A percentile compares a stretch with the other conserved stretches of the same genome.
phyloP scores from a whole-genome alignment of 2,113 vertebrate species.

The Spilogale gracilis region DNA sequence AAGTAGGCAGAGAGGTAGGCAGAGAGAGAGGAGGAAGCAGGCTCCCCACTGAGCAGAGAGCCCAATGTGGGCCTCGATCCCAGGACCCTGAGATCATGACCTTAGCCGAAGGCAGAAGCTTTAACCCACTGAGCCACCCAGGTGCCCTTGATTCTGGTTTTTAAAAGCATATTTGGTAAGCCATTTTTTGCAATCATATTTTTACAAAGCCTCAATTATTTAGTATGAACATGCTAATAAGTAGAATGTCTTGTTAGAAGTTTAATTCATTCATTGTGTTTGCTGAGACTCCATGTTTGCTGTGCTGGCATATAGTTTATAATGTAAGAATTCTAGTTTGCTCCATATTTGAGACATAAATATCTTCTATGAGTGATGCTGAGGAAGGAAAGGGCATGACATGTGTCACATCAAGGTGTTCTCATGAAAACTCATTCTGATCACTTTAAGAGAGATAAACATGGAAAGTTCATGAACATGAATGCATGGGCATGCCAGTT shows the following conservation, averaged over 20 bases:
- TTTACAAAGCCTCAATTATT: background rate
- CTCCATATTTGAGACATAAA: background rate
- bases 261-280: background rate
- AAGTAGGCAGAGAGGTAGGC: too few species aligned
- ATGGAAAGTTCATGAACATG: background rate
- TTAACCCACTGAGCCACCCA: too few species aligned
- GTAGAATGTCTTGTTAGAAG: background rate
- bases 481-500: too few species aligned
- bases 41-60: too few species aligned
- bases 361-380: background rate
- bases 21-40: too few species aligned
- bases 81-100: too few species aligned
- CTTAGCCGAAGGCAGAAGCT: too few species aligned
- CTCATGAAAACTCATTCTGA: background rate
- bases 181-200: background rate
- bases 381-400: background rate
- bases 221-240: background rate
- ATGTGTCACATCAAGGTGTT: background rate
- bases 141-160: background rate
- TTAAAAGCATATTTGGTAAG: background rate
- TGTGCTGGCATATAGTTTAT: background rate
- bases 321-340: background rate
- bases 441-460: background rate
- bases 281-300: background rate
- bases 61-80: too few species aligned